Evolutionary conservation across 2,888 invertebrate species (phyloP), one percentile per base, ranked within the genome.

Genomic region (Protonemura montana): DNA sequence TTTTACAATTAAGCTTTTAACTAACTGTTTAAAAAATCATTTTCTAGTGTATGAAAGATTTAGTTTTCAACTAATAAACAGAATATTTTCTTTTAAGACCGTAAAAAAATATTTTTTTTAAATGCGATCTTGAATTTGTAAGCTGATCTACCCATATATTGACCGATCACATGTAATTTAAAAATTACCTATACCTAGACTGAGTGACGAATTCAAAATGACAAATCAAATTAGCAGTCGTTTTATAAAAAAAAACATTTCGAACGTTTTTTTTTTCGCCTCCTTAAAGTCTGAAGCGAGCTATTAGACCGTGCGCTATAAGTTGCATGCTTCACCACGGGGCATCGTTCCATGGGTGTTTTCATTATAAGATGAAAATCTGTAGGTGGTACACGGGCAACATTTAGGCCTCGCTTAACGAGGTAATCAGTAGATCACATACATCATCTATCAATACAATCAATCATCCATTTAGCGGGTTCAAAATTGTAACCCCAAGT

Each of bases 391-490:
- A 83, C 77, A 82, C 78, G 77, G 29, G 29, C 76, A 83, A 30
- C 41, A 85, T 85, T 76, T 77, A 84, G 76, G n/a, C 85, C 85
- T 59, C 29, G 35, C 85, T 85, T 87, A 87, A 87, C 87, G 87
- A 87, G 87, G 86, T 87, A 87, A 87, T 87, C 87, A 87, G 86
- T 87, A 87, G 86, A 87, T 87, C 87, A 86, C 87, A 81, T 30
- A 81, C 59, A 83, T 77, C 87, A 87, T 87, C 85, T 86, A 87
- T 87, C 87, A 87, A 41, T 86, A 87, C 86, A 85, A 87, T 87
- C 87, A 85, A 87, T 87, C 87, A 87, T 86, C 80, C 86, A 59
- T 59, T 59, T 59, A 59, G 59, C 59, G 59, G 59, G 59, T n/a
- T 26, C 21, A 5, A 27, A 6, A 76, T 26, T 78, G 7, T 78